Base-by-base conservation (phyloP, 1,140 invertebrate genomes). In the Zophobas morio region DNA sequence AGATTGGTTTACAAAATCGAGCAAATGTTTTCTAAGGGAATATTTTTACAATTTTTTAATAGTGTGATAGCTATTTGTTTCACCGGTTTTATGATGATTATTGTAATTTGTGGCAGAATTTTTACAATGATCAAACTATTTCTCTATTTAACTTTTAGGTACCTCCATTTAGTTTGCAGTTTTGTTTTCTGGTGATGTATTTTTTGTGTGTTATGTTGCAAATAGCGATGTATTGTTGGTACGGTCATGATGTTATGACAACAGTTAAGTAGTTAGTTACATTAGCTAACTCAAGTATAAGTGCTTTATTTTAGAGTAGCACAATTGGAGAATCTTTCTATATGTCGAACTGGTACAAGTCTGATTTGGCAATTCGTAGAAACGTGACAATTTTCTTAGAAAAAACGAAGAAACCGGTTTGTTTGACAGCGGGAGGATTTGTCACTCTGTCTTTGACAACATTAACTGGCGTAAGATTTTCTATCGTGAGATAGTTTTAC, bases 1-100 rank as follows among this genome's bases (percentile, higher is more conserved):
- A 81, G 81, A 2, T 82, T 80, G 70, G 70, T 79, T 34, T n/a
- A 49, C 4, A 57, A 78, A n/a, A 80, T 82, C 42, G 79, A 82
- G 75, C 42, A 71, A 1, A 81, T 71, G n/a, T 80, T 80, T 75
- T 81, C 82, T 0, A 75, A 76, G 42, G 82, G 78, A 6, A 81
- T 81, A 8, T 81, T 82, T 51, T 60, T 82, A 6, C 82, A 82
- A 70, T 82, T 82, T 77, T 32, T 81, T 6, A 80, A 79, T 57
- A 82, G 82, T 51, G 80, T 78, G 6, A 46, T 81, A 4, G 76
- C 81, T 3, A 82, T 82, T 32, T 82, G 82, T 39, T 63, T 81
- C 36, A 82, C 82, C 4, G 82, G 82, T 56, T 82, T 82, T 79
- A 78, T 79, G 66, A 74, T 82, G 42, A 56, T 81, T 34, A 60